Evolutionary conservation across 2,797 vertebrate species (phyloP), one percentile per base, ranked within the genome.

Genomic region (Gila robusta): DNA sequence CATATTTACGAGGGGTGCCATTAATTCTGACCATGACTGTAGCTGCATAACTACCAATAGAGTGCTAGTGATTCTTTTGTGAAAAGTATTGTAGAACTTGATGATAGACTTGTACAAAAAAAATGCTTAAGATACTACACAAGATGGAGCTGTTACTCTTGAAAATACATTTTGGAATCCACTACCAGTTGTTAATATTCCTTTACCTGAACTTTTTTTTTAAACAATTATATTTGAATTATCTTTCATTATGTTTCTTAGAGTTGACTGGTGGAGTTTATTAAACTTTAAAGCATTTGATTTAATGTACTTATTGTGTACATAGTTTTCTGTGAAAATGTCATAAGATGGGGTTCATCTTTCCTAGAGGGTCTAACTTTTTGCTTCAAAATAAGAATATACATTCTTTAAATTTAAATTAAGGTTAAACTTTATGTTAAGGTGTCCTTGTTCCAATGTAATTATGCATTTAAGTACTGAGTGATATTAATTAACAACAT

Each of bases 121-220:
- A 78, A 39, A 3, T 19, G 5, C 19, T 54, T 76, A 67, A 2
- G 1, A 67, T 41, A 12, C 52, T 62, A 66, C 83, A 85, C 74
- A 56, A 79, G 83, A 17, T 85, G 74, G 83, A 5, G 83, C 74
- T 79, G 49, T 85, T 70, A 32, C 49, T 54, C 74, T 84, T 79
- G 7, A 49, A 32, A 67, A 66, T n/a, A 83, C 6, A 23, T 67
- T 28, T 47, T 80, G 28, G 19, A 49, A 67, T 49, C 41, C 78
- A 32, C 59, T 47, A 6, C 5, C 28, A 35, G 64, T 67, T 64
- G 26, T 37, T 41, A 32, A 35, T 66, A 32, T 47, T 26, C 39
- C 9, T 47, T 12, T 44, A 66, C 5, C 56, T 78, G 54, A 23
- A 41, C 35, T 79, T 37, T 17, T 47, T 47, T 78, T 62, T 19